Evolutionary conservation across 2,888 invertebrate species (phyloP).

Genomic region (Epicampocera succincta): DNA sequence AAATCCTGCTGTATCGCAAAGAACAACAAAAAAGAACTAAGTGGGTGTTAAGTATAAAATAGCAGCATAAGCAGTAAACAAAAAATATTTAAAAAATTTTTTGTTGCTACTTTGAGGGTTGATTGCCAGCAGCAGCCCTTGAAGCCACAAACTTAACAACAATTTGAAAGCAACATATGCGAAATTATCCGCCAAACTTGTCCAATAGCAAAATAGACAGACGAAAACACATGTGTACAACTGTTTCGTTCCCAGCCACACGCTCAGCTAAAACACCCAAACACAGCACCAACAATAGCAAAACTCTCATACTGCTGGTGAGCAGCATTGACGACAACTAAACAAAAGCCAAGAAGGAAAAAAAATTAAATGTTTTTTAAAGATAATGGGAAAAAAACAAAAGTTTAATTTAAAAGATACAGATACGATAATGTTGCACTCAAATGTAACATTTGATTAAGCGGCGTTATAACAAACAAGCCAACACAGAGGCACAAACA

Average conservation of each 20-base stretch:
- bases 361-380: background rate
- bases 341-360: background rate
- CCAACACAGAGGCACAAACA: background rate
- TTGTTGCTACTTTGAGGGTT: conserved; percentile 18
- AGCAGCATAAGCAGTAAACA: background rate
- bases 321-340: conserved; percentile 43
- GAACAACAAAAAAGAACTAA: conserved; percentile 15
- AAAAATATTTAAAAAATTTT: too few species aligned
- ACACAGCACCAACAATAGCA: conserved; percentile 5
- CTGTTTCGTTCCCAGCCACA: conserved; percentile 39
- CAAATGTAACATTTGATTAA: conserved; percentile 57
- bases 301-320: conserved; percentile 33
- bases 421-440: conserved; percentile 55
- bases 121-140: conserved; percentile 6
- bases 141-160: conserved; percentile 1
- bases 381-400: background rate
- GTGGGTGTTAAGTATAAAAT: conserved; percentile 35
- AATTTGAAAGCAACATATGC: conserved; percentile 46
- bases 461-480: conserved; percentile 54
- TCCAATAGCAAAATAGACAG: conserved; percentile 9
- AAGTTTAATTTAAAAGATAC: conserved; percentile 43
- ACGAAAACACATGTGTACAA: conserved; percentile 37
- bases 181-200: conserved; percentile 46
- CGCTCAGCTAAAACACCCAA: conserved; percentile 5
- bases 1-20: conserved; percentile 4